Percentiles rank a stretch among this genome's conserved stretches.
Conservation (phyloP, 1,140 invertebrate genomes). For the Cydia strobilella region DNA sequence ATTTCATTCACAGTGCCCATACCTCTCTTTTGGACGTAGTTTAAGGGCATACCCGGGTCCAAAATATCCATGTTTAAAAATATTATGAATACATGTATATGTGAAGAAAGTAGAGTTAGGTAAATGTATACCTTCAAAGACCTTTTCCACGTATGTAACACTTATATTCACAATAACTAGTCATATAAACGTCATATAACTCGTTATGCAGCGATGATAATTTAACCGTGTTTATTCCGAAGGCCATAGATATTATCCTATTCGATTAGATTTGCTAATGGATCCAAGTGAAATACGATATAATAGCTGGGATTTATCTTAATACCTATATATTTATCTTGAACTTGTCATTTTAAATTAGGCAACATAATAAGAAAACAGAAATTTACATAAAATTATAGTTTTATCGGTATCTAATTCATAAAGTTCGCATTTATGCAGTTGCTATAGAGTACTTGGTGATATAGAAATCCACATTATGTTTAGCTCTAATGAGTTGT, state of each 20-base stretch:
- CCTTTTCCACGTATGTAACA: neutral
- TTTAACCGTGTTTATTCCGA: constrained; percentile 15
- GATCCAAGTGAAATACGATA: constrained; percentile 4
- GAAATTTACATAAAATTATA: neutral
- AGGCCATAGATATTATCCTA: constrained; percentile 29
- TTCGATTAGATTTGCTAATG: constrained; percentile 30
- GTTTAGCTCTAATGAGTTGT: too few species aligned
- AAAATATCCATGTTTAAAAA: too few species aligned
- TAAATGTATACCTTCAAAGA: neutral
- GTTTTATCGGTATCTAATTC: neutral
- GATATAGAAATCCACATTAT: too few species aligned
- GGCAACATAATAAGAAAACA: neutral
- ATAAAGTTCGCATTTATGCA: neutral
- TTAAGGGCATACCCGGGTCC: too few species aligned
- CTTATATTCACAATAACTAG: neutral
- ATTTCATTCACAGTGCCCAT: too few species aligned
- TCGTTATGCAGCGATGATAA: constrained; percentile 13
- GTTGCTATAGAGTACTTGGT: too few species aligned
- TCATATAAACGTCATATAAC: constrained; percentile 21
- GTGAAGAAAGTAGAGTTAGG: neutral
- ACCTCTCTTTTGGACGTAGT: too few species aligned
- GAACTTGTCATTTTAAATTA: neutral
- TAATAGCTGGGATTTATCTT: constrained; percentile 12
- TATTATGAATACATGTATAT: too few species aligned
- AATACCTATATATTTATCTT: constrained; percentile 2